Conservation (phyloP, 2,888 invertebrate species). For the Mythimna lalbum region DNA sequence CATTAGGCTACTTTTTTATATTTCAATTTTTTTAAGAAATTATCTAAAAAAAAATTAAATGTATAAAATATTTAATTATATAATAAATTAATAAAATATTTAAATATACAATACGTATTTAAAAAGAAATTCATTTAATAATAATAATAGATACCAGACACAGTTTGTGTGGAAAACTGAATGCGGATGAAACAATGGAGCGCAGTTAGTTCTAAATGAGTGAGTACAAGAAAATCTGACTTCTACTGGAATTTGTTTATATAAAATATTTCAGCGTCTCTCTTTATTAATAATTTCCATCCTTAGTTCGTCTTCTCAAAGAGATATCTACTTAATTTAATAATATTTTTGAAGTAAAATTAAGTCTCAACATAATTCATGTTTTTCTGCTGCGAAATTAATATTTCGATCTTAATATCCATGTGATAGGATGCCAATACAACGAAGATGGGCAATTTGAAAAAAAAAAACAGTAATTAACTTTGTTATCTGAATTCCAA, state of each 20-base stretch:
- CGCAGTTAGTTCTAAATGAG: not conserved
- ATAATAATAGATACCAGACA: too few species aligned
- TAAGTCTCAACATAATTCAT: not conserved
- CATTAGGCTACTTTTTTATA: too few species aligned
- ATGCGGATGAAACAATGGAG: not conserved
- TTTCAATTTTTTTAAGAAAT: too few species aligned
- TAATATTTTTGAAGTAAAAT: slow-evolving; percentile 8
- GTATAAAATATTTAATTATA: too few species aligned
- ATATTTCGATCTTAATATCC: slow-evolving; percentile 8
- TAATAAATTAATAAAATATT: too few species aligned
- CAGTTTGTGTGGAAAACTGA: not conserved
- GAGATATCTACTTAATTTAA: not conserved
- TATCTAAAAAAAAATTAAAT: too few species aligned
- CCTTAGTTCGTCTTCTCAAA: slow-evolving; percentile 11
- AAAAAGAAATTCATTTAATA: too few species aligned
- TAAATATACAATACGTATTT: too few species aligned
- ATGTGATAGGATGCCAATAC: not conserved
- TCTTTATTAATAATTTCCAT: not conserved
- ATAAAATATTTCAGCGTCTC: not conserved
- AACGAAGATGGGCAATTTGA: not conserved
- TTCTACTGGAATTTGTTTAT: not conserved
- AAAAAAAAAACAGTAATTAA: slow-evolving; percentile 9
- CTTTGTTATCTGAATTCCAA: slow-evolving; percentile 17
- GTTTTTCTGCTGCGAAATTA: not conserved
- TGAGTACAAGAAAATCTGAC: not conserved